These are phyloP conservation scores for Sebastes jordani DNA, from an alignment of 2,797 vertebrate species.

Conservation along the genomic window DNA sequence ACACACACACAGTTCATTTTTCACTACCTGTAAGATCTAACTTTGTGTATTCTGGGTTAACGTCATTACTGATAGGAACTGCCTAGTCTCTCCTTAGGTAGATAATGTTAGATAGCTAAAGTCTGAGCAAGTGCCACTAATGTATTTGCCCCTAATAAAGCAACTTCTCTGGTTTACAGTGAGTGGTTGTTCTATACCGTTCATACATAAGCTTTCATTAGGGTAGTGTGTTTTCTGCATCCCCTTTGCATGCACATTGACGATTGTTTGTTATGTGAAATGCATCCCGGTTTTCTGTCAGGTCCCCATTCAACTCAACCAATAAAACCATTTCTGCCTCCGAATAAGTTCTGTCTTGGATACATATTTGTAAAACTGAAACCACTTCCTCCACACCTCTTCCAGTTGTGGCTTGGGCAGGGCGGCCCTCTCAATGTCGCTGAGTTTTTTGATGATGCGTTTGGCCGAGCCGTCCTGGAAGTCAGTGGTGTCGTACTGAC, in stretches of 20 bases:
- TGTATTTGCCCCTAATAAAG: background rate
- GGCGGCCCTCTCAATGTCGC: conserved; percentile 90
- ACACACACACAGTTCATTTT: background rate
- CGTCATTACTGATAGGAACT: too few species aligned
- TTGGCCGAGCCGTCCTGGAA: conserved; percentile 87
- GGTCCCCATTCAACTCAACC: background rate
- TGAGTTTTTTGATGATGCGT: conserved; percentile 91
- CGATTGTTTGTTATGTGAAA: background rate
- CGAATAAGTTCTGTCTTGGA: background rate
- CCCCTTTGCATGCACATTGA: background rate
- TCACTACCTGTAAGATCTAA: background rate
- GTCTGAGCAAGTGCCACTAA: background rate
- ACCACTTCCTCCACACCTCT: conserved; percentile 81
- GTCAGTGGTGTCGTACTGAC: conserved; percentile 86
- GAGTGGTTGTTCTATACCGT: background rate
- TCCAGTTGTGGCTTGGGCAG: conserved; percentile 83
- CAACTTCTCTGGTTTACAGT: background rate
- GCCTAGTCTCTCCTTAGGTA: background rate
- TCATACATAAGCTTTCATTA: background rate
- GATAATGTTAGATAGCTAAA: background rate
- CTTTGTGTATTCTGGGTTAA: background rate
- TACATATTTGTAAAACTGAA: background rate
- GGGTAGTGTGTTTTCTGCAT: background rate
- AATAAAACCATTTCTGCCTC: background rate
- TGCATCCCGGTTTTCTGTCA: background rate